Base-by-base conservation (phyloP, 2,113 vertebrate species). In the Rhadina sibilatrix region DNA sequence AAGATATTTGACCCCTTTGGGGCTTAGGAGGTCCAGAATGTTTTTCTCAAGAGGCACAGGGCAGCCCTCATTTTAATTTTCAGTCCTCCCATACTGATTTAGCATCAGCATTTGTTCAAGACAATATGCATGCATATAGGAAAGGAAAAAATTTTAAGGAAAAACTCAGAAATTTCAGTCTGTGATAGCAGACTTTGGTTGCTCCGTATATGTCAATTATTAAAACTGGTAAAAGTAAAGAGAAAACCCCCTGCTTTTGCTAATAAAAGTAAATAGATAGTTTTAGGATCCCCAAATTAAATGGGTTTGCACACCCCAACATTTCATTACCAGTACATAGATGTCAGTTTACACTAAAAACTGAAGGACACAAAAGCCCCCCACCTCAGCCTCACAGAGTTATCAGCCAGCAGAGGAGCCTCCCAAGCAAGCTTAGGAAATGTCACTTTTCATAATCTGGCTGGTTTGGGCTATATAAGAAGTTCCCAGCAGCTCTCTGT, bases 21-120 rank as follows among this genome's bases (percentile, higher is more conserved):
- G 47, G 23, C 11, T 85, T 25, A 50, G 3, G 24, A 69, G 24
- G 42, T 28, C 31, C 65, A 80, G 57, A 63, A 50, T 44, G 57
- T 22, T 86, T 93, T 76, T 38, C 3, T 1, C 12, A n/a, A 46
- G 52, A 12, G 1, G 35, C 40, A 44, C 0, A 0, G 9, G 40
- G 13, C 57, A 85, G 28, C 38, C 35, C 20, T 37, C 11, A 14
- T 60, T 52, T 69, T 53, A 56, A 56, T 42, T 86, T 69, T 83
- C 76, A 79, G 9, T 52, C 15, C 52, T 89, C 31, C 23, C 38
- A 15, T 25, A 23, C 19, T 60, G 31, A 61, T 76, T 88, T 76
- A 88, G 40, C 28, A 65, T 49, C 44, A 65, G 20, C 31, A 21
- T 42, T 44, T 83, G 10, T 50, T 87, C n/a, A 82, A 6, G 0